Conservation (phyloP, 2,797 vertebrate genomes). For the Delichon dasypus region DNA sequence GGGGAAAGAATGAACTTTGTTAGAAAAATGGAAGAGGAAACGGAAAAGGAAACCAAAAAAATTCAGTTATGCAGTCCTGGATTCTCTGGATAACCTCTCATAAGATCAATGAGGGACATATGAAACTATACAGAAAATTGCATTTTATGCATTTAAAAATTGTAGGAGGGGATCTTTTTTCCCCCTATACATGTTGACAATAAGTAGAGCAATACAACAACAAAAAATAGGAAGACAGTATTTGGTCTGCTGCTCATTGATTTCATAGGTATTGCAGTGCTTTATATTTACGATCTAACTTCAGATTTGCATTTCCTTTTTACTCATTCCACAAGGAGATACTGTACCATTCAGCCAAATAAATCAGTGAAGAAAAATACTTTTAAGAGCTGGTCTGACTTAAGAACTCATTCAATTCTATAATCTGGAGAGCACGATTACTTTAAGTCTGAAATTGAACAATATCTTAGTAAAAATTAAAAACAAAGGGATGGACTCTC, state of each 20-base stretch:
- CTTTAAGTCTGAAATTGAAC: conserved; percentile 70
- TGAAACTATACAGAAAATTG: neutral
- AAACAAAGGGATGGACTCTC: conserved; percentile 70
- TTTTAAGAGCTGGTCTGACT: conserved; percentile 45
- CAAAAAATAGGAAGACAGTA: neutral
- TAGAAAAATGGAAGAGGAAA: conserved; percentile 14
- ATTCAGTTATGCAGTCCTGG: neutral
- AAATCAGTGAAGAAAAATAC: conserved; percentile 66
- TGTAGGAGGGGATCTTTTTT: neutral
- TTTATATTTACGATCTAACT: neutral
- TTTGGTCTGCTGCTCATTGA: neutral
- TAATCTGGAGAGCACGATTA: conserved; percentile 68
- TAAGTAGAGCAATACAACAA: neutral
- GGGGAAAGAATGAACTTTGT: neutral
- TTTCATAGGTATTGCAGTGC: neutral
- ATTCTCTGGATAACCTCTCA: neutral
- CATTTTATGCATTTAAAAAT: neutral
- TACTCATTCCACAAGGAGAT: neutral
- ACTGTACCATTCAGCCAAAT: conserved; percentile 45
- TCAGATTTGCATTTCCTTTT: conserved; percentile 54
- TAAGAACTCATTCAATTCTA: conserved; percentile 67
- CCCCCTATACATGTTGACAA: neutral
- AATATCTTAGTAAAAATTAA: conserved; percentile 75
- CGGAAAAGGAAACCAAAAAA: conserved; percentile 33
- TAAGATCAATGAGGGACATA: neutral